phyloP scores from a whole-genome alignment of 35 echinoderm and acorn worm genomes.

The Hemicentrotus pulcherrimus region DNA sequence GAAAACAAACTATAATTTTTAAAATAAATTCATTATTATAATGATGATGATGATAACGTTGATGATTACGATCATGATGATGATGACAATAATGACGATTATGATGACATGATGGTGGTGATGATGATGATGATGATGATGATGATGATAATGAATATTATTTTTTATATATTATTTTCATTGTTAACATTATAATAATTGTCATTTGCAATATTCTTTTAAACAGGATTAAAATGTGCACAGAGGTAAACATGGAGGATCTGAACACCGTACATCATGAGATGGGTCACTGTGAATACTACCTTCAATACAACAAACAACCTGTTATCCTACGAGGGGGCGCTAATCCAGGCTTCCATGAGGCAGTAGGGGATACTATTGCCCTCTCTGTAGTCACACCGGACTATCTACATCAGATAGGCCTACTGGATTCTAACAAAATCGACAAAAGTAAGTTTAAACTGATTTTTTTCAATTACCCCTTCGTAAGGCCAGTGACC shows the following conservation, averaged over 20 bases:
- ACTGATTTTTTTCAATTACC: neutral
- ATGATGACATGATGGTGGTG: no score
- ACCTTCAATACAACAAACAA: slow-evolving; percentile 79
- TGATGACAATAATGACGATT: no score
- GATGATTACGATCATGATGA: no score
- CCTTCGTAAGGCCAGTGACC: neutral
- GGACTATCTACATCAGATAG: slow-evolving; percentile 80
- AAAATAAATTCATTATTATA: no score
- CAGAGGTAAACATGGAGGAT: slow-evolving; percentile 82
- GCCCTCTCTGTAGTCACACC: slow-evolving; percentile 88
- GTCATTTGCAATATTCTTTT: neutral
- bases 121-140: no score
- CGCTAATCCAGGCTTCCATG: slow-evolving; percentile 97
- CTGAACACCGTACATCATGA: slow-evolving; percentile 88
- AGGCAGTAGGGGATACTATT: slow-evolving; percentile 97
- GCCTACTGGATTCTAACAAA: slow-evolving; percentile 58
- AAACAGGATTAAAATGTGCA: slow-evolving; percentile 99
- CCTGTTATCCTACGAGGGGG: slow-evolving; percentile 78
- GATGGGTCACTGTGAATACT: slow-evolving; percentile 95
- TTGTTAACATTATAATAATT: neutral
- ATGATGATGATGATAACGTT: no score
- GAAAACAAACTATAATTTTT: no score
- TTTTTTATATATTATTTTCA: no score
- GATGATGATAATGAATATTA: no score
- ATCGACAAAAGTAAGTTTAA: slow-evolving; percentile 57